Conservation (phyloP, 2,113 vertebrate species). For the Sceloporus tristichus region DNA sequence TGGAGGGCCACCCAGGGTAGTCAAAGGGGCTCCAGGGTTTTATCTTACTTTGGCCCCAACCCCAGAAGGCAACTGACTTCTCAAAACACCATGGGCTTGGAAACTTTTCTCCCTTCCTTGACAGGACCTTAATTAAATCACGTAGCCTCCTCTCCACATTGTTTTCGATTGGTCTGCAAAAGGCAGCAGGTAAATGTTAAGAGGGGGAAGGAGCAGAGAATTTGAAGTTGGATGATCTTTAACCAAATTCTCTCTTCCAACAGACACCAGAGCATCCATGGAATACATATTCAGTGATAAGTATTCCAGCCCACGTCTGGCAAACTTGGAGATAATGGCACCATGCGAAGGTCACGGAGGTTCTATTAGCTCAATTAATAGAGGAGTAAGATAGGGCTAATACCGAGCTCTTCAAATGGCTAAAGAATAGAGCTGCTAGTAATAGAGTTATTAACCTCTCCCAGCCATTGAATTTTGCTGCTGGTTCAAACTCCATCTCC, state of each 20-base stretch:
- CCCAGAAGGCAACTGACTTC: conserved; percentile 53
- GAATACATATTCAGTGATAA: conserved; percentile 75
- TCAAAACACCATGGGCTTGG: not conserved
- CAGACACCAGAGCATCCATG: conserved; percentile 45
- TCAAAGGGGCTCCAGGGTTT: conserved; percentile 45
- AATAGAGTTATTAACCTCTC: conserved; percentile 99
- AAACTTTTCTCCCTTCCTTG: conserved; percentile 43
- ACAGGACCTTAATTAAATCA: conserved; percentile 70
- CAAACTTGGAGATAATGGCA: conserved; percentile 82
- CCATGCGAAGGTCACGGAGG: conserved; percentile 84
- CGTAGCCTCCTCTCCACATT: conserved; percentile 64
- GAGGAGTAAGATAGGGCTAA: conserved; percentile 96
- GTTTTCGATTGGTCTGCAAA: conserved; percentile 14
- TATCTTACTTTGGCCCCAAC: not conserved
- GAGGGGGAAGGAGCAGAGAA: conserved; percentile 20
- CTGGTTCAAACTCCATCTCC: conserved; percentile 81
- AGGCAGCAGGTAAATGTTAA: conserved; percentile 38
- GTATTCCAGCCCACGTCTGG: conserved; percentile 88
- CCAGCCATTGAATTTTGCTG: conserved; percentile 78
- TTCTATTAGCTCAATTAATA: conserved; percentile 98
- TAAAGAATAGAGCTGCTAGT: conserved; percentile 90
- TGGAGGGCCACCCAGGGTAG: not conserved
- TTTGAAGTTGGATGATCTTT: not conserved
- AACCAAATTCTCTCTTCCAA: conserved; percentile 41
- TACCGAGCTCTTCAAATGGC: conserved; percentile 87